phyloP scores from a whole-genome alignment of 1,140 invertebrate species.

The Sitophilus oryzae region DNA sequence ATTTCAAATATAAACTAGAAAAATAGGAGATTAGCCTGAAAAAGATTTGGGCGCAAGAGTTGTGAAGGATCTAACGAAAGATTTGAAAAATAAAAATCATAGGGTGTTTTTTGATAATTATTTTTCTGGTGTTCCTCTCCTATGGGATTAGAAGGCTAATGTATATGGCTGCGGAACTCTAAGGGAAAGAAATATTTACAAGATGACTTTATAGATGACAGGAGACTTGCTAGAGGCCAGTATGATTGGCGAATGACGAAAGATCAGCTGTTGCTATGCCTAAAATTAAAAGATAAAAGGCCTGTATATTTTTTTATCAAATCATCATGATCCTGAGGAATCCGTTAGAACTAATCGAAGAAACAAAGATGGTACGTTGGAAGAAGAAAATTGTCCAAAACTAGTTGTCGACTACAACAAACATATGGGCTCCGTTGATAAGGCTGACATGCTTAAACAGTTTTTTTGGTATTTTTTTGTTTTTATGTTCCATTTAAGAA shows the following conservation, averaged over 20 bases:
- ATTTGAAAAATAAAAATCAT: slow-evolving; percentile 11
- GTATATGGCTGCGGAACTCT: slow-evolving; percentile 31
- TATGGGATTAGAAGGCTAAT: neutral
- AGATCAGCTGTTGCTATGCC: slow-evolving; percentile 26
- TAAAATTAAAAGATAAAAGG: slow-evolving; percentile 33
- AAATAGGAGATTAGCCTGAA: slow-evolving; percentile 6
- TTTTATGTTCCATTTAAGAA: no score
- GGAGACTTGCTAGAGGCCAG: slow-evolving; percentile 39
- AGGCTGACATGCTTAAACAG: slow-evolving; percentile 37
- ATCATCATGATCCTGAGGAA: no score
- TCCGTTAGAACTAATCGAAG: no score
- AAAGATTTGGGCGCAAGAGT: slow-evolving; percentile 17
- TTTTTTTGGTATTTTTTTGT: no score
- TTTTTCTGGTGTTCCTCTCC: slow-evolving; percentile 9
- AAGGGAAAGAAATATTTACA: slow-evolving; percentile 32
- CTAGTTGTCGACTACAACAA: slow-evolving; percentile 39
- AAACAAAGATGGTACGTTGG: slow-evolving; percentile 7
- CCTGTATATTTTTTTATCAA: slow-evolving; percentile 30
- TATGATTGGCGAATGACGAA: slow-evolving; percentile 37
- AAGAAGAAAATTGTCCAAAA: slow-evolving; percentile 29
- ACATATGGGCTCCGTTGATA: slow-evolving; percentile 42
- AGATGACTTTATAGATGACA: slow-evolving; percentile 38
- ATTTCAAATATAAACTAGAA: no score
- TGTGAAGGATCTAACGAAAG: slow-evolving; percentile 11
- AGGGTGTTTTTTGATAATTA: no score